Conservation (phyloP, 2,888 invertebrate species). For the Thumatha senex region DNA sequence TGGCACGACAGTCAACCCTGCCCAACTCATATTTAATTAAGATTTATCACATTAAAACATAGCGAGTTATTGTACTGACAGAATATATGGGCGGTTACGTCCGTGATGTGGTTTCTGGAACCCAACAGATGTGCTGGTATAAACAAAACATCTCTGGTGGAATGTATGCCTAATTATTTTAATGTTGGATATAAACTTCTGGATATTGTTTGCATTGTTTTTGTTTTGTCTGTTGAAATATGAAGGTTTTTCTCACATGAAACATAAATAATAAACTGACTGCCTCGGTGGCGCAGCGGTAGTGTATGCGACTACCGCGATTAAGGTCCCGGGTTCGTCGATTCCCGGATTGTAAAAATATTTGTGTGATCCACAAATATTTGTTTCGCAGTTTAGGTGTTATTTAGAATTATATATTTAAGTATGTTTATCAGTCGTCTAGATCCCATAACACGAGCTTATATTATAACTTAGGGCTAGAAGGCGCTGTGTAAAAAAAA, state of each 20-base stretch:
- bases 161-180: constrained; percentile 47
- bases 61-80: constrained; percentile 42
- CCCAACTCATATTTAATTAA: constrained; percentile 67
- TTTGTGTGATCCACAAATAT: too few species aligned
- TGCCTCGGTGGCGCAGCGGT: too few species aligned
- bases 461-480: too few species aligned
- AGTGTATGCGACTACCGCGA: too few species aligned
- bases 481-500: too few species aligned
- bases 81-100: constrained; percentile 37
- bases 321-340: too few species aligned
- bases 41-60: constrained; percentile 61
- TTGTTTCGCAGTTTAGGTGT: too few species aligned
- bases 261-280: background rate
- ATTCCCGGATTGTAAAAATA: too few species aligned
- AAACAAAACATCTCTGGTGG: constrained; percentile 41
- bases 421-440: too few species aligned
- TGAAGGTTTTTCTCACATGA: background rate
- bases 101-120: constrained; percentile 31
- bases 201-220: constrained; percentile 1
- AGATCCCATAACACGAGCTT: too few species aligned
- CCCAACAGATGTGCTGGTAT: constrained; percentile 48
- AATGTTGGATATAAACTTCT: constrained; percentile 26
- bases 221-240: background rate
- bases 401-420: too few species aligned
- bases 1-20: constrained; percentile 3